Conservation (phyloP, 2,888 invertebrate species). For the Gastrophysa polygoni region DNA sequence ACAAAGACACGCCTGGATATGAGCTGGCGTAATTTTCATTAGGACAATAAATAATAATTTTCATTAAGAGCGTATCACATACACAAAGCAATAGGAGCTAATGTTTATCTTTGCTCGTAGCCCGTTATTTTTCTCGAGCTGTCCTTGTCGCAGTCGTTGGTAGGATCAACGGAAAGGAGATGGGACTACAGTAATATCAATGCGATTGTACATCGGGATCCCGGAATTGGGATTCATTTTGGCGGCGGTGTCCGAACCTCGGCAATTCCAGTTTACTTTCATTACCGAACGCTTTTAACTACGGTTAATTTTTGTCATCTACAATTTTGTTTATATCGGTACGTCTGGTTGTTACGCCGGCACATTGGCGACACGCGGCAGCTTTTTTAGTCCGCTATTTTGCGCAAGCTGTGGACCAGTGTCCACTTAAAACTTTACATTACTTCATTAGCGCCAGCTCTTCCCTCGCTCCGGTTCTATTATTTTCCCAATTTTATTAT, state of each 20-base stretch:
- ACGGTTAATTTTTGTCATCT: conserved; percentile 57
- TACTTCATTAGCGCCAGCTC: conserved; percentile 26
- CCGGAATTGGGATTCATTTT: conserved; percentile 56
- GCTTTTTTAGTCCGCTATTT: conserved; percentile 35
- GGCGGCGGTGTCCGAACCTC: conserved; percentile 47
- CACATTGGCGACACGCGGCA: conserved; percentile 43
- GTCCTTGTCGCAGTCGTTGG: conserved; percentile 22
- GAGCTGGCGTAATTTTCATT: conserved; percentile 23
- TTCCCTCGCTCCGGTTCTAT: conserved; percentile 2
- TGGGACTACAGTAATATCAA: conserved; percentile 35
- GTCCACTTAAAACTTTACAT: conserved; percentile 37
- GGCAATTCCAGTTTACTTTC: conserved; percentile 55
- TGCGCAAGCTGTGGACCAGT: conserved; percentile 31
- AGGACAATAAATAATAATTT: conserved; percentile 38
- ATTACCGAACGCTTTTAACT: conserved; percentile 54
- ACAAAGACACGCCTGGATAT: conserved; percentile 4
- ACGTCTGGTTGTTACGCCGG: conserved; percentile 39
- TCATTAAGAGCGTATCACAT: conserved; percentile 37
- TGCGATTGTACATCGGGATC: conserved; percentile 52
- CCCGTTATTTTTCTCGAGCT: conserved; percentile 29
- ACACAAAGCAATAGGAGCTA: conserved; percentile 38
- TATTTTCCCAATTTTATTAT: conserved; percentile 10
- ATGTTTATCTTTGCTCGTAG: conserved; percentile 37
- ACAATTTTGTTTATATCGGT: conserved; percentile 56
- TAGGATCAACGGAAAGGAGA: conserved; percentile 20